Percentiles rank a stretch among this genome's conserved stretches.
Evolutionary conservation across 2,888 invertebrate species (phyloP).

Genomic region (Adelognathus sp.): DNA sequence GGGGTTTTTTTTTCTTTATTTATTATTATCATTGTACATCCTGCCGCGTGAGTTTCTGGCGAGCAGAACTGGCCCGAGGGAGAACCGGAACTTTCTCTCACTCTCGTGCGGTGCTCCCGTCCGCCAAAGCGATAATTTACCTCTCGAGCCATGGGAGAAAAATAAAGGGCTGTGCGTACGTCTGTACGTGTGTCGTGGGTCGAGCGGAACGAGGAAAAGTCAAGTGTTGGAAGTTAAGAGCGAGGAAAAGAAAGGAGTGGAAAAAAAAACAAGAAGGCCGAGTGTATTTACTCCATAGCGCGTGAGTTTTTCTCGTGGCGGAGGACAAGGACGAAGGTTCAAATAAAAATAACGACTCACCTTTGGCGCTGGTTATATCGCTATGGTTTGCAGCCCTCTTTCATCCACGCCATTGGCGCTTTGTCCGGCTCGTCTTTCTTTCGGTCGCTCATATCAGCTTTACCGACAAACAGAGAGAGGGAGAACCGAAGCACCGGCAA

Average conservation of each 20-base stretch:
- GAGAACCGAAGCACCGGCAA: conserved; percentile 45
- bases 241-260: conserved; percentile 7
- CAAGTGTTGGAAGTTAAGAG: conserved; percentile 31
- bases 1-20: neutral
- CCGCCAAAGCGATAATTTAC: conserved; percentile 52
- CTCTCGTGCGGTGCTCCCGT: conserved; percentile 18
- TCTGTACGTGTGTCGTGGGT: neutral
- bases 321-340: conserved; percentile 1
- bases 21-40: conserved; percentile 53
- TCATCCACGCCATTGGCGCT: neutral
- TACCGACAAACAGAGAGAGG: conserved; percentile 9
- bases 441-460: conserved; percentile 54
- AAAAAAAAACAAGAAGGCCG: neutral
- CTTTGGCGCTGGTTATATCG: conserved; percentile 24
- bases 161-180: conserved; percentile 36
- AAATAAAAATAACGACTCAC: conserved; percentile 53
- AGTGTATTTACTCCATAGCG: conserved; percentile 50
- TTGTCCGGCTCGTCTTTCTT: conserved; percentile 48
- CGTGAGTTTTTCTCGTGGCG: conserved; percentile 2
- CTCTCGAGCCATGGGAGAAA: conserved; percentile 20
- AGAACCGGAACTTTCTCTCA: conserved; percentile 27
- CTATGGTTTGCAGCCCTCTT: too few relatives aligned
- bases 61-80: conserved; percentile 5
- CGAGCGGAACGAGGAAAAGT: neutral
- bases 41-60: neutral